Percentiles rank a stretch among this genome's conserved stretches.
Evolutionary conservation across 2,797 vertebrate genomes (phyloP).

Genomic region (Diceros bicornis): DNA sequence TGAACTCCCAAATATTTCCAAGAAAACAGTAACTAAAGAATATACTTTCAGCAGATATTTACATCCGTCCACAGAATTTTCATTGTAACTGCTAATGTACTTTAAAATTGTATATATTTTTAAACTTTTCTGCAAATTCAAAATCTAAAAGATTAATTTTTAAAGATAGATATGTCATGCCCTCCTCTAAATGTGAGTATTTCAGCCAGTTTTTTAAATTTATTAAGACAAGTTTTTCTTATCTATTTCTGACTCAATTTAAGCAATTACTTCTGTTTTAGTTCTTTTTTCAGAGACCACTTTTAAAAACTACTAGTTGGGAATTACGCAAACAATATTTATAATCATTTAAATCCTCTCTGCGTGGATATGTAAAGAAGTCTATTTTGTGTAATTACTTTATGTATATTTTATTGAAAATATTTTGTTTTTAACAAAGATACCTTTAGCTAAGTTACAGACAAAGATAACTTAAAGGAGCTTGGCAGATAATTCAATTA

Average conservation of each 20-base stretch:
- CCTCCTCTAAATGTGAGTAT: not conserved
- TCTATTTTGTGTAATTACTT: not conserved
- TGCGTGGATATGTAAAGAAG: not conserved
- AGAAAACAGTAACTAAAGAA: conserved; percentile 1
- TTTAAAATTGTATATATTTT: not conserved
- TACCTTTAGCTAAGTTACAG: conserved; percentile 23
- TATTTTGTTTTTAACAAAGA: conserved; percentile 26
- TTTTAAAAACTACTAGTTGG: conserved; percentile 26
- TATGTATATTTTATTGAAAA: not conserved
- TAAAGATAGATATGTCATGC: not conserved
- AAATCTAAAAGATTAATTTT: conserved; percentile 53
- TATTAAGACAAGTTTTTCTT: not conserved
- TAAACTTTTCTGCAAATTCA: conserved; percentile 19
- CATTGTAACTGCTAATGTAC: not conserved
- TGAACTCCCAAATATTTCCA: not conserved
- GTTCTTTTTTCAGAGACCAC: not conserved
- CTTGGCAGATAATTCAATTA: conserved; percentile 21
- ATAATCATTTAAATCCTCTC: not conserved
- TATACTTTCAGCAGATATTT: not conserved
- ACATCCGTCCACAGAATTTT: not conserved
- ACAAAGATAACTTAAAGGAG: conserved; percentile 15
- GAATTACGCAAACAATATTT: conserved; percentile 10
- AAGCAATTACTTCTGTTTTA: not conserved
- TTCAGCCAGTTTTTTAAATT: not conserved
- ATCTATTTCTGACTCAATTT: conserved; percentile 14